Conservation (phyloP, 1,140 invertebrate species). For the Dreissena polymorpha region DNA sequence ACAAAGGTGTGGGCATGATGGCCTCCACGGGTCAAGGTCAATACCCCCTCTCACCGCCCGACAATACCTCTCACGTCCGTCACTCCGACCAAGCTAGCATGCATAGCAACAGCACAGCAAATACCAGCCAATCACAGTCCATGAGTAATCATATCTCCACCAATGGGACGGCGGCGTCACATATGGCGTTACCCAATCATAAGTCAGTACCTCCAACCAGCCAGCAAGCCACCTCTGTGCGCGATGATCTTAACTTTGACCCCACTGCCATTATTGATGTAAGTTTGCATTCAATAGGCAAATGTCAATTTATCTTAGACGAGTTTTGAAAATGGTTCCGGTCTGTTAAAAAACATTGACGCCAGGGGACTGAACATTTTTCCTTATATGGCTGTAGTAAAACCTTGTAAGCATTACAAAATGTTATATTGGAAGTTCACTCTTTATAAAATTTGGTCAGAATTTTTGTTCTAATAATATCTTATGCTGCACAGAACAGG, state of each 20-base stretch:
- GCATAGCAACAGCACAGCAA: slow-evolving; percentile 53
- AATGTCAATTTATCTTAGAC: no score
- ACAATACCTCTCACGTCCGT: slow-evolving; percentile 49
- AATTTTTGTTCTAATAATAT: no score
- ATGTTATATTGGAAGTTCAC: no score
- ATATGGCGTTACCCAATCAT: slow-evolving; percentile 70
- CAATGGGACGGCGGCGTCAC: slow-evolving; percentile 63
- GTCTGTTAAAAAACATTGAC: no score
- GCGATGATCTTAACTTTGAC: slow-evolving; percentile 94
- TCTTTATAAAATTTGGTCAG: no score
- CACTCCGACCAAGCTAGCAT: slow-evolving; percentile 61
- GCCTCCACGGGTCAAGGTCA: slow-evolving; percentile 43
- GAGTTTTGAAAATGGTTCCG: no score
- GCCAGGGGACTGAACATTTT: no score
- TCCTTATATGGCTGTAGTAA: no score
- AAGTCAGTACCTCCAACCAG: slow-evolving; percentile 62
- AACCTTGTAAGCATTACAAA: no score
- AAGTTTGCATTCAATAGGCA: slow-evolving; percentile 80
- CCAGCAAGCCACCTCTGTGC: slow-evolving; percentile 76
- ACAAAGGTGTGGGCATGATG: slow-evolving; percentile 53
- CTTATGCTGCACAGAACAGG: no score
- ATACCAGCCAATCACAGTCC: slow-evolving; percentile 68
- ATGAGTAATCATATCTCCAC: slow-evolving; percentile 64
- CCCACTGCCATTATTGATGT: slow-evolving; percentile 95
- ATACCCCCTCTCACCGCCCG: slow-evolving; percentile 40